These are phyloP conservation scores for Nestor notabilis DNA, from an alignment of 2,113 vertebrate species.

Conservation along the genomic window DNA sequence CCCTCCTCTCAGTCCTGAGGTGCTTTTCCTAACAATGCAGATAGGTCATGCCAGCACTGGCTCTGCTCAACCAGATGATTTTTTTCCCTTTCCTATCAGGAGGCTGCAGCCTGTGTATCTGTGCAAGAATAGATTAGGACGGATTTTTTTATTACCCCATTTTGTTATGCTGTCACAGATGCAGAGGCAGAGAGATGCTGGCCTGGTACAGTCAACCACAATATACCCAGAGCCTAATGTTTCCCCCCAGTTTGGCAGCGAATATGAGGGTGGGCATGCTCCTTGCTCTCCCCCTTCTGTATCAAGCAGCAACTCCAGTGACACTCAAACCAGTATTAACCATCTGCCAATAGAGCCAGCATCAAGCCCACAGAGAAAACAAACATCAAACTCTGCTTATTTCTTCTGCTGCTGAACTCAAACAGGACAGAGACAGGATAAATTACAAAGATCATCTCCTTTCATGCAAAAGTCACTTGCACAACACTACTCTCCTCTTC, in stretches of 20 bases:
- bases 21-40: background rate
- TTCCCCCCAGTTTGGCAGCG: background rate
- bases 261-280: background rate
- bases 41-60: background rate
- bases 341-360: background rate
- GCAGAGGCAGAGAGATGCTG: background rate
- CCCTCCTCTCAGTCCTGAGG: background rate
- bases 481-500: background rate
- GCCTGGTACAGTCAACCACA: background rate
- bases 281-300: accelerated
- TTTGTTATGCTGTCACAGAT: background rate
- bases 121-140: accelerated
- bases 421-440: background rate
- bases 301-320: background rate
- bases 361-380: background rate
- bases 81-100: background rate
- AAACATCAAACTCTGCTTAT: background rate
- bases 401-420: background rate
- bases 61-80: background rate
- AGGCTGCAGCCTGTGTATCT: background rate
- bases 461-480: background rate
- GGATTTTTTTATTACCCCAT: background rate
- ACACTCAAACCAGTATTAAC: background rate
- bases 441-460: background rate
- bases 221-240: background rate